A percentile compares a stretch with the other conserved stretches of the same genome.
phyloP scores from a whole-genome alignment of 1,140 invertebrate genomes.

The Atopsyche davidsoni region DNA sequence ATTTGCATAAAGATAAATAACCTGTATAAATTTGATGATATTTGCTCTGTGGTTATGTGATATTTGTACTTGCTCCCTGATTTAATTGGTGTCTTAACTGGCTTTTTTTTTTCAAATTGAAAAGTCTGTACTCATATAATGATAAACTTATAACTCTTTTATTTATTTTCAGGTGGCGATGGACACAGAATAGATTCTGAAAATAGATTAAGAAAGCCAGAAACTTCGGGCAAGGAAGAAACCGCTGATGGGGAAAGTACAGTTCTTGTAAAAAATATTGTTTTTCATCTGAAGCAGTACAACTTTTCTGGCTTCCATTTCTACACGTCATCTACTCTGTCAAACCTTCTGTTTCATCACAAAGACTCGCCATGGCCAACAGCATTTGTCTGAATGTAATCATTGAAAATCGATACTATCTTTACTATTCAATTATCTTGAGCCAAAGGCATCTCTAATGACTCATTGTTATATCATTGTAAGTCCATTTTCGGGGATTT shows the following conservation, averaged over 20 bases:
- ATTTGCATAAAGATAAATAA: too few relatives aligned
- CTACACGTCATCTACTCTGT: constrained; percentile 6
- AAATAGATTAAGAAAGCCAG: constrained; percentile 16
- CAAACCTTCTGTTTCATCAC: constrained; percentile 1
- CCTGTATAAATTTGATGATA: too few relatives aligned
- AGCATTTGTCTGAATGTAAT: constrained; percentile 12
- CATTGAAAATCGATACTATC: too few relatives aligned
- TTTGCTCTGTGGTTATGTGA: too few relatives aligned
- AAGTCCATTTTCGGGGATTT: too few relatives aligned
- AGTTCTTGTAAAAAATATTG: too few relatives aligned
- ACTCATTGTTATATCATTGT: too few relatives aligned
- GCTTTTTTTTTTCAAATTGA: not conserved
- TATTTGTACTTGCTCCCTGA: not conserved
- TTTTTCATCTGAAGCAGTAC: not conserved
- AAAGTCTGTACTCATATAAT: not conserved
- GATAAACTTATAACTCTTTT: not conserved
- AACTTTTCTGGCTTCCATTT: not conserved
- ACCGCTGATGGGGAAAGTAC: not conserved
- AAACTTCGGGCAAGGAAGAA: not conserved
- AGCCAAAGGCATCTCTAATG: too few relatives aligned
- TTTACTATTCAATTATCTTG: too few relatives aligned
- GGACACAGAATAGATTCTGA: constrained; percentile 40
- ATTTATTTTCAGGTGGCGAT: constrained; percentile 38
- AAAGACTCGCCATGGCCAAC: constrained; percentile 44
- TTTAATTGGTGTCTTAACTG: not conserved